A percentile compares a stretch with the other conserved stretches of the same genome.
These are phyloP conservation scores for Telmatherina bonti DNA, from an alignment of 2,797 vertebrate genomes.

Conservation along the genomic window DNA sequence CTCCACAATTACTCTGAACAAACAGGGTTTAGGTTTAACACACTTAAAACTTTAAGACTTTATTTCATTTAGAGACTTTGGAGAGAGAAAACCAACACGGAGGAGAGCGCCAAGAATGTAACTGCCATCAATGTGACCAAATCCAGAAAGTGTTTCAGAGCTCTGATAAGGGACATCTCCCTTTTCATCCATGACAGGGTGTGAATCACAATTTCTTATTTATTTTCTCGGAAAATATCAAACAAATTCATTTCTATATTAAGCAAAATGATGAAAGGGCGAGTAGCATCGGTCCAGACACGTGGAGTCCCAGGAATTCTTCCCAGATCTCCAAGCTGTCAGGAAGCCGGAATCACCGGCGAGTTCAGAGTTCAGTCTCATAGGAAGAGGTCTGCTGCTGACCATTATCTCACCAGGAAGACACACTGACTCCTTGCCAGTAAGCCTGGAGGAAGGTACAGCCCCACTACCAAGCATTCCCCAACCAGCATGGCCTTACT, in stretches of 20 bases:
- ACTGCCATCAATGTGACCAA: too few species aligned
- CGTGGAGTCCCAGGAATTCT: background rate
- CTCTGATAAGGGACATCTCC: too few species aligned
- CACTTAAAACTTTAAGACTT: too few species aligned
- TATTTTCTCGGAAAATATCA: background rate
- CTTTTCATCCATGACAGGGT: background rate
- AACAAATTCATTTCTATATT: too few species aligned
- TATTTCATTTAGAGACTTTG: too few species aligned
- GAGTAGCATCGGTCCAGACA: background rate
- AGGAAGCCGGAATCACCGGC: constrained; percentile 64
- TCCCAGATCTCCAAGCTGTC: constrained; percentile 23
- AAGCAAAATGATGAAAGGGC: too few species aligned
- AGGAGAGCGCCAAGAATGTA: too few species aligned
- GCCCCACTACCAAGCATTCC: background rate
- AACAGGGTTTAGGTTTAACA: background rate
- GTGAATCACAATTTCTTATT: background rate
- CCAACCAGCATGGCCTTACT: too few species aligned
- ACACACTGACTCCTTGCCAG: constrained; percentile 19
- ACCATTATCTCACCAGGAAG: constrained; percentile 64
- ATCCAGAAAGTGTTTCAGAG: too few species aligned
- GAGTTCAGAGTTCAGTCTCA: constrained; percentile 75
- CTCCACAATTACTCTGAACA: background rate
- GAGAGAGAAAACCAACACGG: too few species aligned
- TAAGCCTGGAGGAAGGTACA: background rate
- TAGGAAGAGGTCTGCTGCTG: constrained; percentile 73